Percentiles rank a stretch among this genome's conserved stretches.
Conservation (phyloP, 2,888 invertebrate species). For the Pandemis heparana region DNA sequence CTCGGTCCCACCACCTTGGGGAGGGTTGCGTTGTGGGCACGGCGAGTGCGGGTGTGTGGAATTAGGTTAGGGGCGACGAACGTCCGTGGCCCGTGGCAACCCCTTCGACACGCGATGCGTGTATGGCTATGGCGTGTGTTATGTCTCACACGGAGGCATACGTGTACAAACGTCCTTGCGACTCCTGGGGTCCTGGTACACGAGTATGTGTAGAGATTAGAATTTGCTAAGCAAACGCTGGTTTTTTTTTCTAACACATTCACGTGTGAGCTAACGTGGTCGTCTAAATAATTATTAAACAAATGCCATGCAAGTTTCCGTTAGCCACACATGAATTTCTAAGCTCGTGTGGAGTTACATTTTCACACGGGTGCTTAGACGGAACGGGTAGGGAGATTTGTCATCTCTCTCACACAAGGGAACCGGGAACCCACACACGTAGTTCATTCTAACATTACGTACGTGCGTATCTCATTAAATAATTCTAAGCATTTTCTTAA, state of each 20-base stretch:
- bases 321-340: conserved; percentile 44
- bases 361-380: conserved; percentile 48
- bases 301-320: conserved; percentile 38
- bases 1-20: conserved; percentile 69
- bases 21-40: conserved; percentile 61
- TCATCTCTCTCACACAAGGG: conserved; percentile 43
- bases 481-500: neutral
- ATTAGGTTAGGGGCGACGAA: conserved; percentile 68
- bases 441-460: conserved; percentile 5
- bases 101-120: conserved; percentile 77
- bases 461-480: conserved; percentile 11
- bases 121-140: conserved; percentile 76
- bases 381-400: conserved; percentile 43
- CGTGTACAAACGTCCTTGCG: conserved; percentile 69
- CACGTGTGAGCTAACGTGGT: conserved; percentile 48
- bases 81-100: conserved; percentile 60
- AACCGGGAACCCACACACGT: conserved; percentile 49
- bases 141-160: conserved; percentile 74
- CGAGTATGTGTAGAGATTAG: conserved; percentile 85
- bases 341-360: conserved; percentile 35
- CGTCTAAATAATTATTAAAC: conserved; percentile 32
- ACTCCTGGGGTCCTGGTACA: conserved; percentile 75
- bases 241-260: conserved; percentile 78
- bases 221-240: conserved; percentile 83
- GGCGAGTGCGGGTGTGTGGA: conserved; percentile 64